Conservation (phyloP, 2,113 vertebrate species). For the Saimiri boliviensis region DNA sequence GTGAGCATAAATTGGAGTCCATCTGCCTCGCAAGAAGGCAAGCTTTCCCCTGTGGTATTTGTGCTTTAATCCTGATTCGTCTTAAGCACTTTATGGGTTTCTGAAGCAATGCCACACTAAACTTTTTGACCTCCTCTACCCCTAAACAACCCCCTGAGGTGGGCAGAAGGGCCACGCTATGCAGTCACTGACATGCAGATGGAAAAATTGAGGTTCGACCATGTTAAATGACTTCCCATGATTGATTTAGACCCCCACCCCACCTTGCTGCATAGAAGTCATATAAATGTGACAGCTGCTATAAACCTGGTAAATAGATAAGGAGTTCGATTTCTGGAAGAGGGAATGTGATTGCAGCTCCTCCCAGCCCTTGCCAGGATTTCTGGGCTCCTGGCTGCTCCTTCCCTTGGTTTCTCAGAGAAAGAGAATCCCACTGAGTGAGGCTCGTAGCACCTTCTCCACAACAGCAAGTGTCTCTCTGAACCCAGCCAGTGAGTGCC, state of each 20-base stretch:
- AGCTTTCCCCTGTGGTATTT: not conserved
- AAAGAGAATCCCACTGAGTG: not conserved
- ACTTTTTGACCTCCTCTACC: not conserved
- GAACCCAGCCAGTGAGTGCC: not conserved
- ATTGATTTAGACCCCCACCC: not conserved
- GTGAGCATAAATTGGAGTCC: not conserved
- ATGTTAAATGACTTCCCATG: not conserved
- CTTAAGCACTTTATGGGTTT: not conserved
- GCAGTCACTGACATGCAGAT: not conserved
- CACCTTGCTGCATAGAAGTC: not conserved
- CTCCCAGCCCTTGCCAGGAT: not conserved
- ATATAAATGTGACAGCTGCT: not conserved
- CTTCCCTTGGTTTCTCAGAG: not conserved
- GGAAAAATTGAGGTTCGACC: not conserved
- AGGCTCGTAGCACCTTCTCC: not conserved
- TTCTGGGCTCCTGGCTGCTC: not conserved
- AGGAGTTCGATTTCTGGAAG: not conserved
- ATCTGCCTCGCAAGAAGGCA: not conserved
- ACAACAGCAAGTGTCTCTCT: not conserved
- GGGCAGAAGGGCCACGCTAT: not conserved
- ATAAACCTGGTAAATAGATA: not conserved
- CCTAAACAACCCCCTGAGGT: not conserved
- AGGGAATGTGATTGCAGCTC: too few relatives aligned
- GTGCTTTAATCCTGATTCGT: not conserved
- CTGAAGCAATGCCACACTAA: not conserved